These are phyloP conservation scores for Galaxias olidus DNA, from an alignment of 2,797 vertebrate species.

Conservation along the genomic window DNA sequence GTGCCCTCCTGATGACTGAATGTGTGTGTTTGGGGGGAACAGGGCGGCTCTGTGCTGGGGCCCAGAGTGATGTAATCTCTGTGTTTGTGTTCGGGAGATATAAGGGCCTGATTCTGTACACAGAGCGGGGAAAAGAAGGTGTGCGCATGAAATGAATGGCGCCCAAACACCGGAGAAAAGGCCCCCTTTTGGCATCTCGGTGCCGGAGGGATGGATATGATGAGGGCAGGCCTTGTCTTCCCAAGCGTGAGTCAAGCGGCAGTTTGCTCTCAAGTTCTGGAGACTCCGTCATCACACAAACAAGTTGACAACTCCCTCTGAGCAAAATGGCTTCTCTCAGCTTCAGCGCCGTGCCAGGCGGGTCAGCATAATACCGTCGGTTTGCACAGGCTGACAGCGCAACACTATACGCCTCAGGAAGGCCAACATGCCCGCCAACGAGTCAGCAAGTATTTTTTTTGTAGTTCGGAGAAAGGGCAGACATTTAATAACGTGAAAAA, in stretches of 20 bases:
- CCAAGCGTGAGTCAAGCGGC: background rate
- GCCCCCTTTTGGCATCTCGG: background rate
- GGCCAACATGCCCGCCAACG: too few species aligned
- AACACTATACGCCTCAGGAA: too few species aligned
- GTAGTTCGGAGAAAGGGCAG: too few species aligned
- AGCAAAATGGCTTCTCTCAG: background rate
- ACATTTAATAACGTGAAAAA: too few species aligned
- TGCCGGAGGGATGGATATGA: slow-evolving; percentile 5
- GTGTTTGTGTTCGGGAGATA: slow-evolving; percentile 42
- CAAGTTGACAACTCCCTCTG: slow-evolving; percentile 3
- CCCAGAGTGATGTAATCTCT: slow-evolving; percentile 54
- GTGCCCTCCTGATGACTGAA: slow-evolving; percentile 1
- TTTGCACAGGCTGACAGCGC: background rate
- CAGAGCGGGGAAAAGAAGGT: slow-evolving; percentile 34
- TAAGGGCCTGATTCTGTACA: slow-evolving; percentile 35
- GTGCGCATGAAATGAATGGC: slow-evolving; percentile 39
- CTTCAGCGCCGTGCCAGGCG: background rate
- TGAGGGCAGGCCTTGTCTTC: slow-evolving; percentile 8
- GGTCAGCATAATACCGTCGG: background rate
- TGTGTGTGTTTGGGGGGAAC: slow-evolving; percentile 30
- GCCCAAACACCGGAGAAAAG: slow-evolving; percentile 22
- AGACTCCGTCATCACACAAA: slow-evolving; percentile 5
- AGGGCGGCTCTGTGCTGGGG: slow-evolving; percentile 43
- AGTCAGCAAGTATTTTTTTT: too few species aligned
- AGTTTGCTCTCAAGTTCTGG: slow-evolving; percentile 7